Evolutionary conservation across 2,113 vertebrate species (phyloP), one percentile per base, ranked within the genome.

Genomic region (Platichthys flesus): DNA sequence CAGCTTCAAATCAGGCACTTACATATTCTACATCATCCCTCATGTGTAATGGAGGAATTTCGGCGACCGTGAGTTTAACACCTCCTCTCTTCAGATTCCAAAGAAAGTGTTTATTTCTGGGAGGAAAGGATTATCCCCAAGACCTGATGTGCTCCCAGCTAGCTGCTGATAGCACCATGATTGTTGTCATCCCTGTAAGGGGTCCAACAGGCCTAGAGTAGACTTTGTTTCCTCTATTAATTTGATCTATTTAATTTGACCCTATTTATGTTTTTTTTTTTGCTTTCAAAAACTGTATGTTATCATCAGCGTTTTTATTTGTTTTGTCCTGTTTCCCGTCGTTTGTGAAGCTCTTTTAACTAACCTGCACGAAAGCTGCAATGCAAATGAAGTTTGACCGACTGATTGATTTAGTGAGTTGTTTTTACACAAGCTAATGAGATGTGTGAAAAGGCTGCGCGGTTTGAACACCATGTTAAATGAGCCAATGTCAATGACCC

Each of bases 11-110:
- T 83, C 82, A 76, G 74, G 37, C 72, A 54, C 78, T 86, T 84
- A 80, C 80, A 70, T 60, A 82, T 86, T 89, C 74, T 66, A 28
- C 88, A 88, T 84, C 62, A 84, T 89, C 84, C 71, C 35, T 71
- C 77, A 51, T 62, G 70, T 87, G 83, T 84, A 86, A 81, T 84
- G 76, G 82, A 55, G 68, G 69, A 0, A 86, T 87, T 85, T 88
- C 67, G 76, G 77, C 76, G 61, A 79, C 74, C 47, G 52, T 62
- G 55, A 85, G 67, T 45, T 20, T 35, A 83, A 76, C 6, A 45
- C 51, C 57, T 77, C 37, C 67, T 61, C 81, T 65, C 67, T 49
- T 54, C 20, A 9, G 51, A 16, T 5, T 16, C 45, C 14, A 49
- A 9, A 54, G 20, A 54, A 21, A 54, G 2, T 16, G 20, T 74